These are phyloP conservation scores for Poecilia picta DNA, from an alignment of 2,797 vertebrate genomes.

Conservation along the genomic window DNA sequence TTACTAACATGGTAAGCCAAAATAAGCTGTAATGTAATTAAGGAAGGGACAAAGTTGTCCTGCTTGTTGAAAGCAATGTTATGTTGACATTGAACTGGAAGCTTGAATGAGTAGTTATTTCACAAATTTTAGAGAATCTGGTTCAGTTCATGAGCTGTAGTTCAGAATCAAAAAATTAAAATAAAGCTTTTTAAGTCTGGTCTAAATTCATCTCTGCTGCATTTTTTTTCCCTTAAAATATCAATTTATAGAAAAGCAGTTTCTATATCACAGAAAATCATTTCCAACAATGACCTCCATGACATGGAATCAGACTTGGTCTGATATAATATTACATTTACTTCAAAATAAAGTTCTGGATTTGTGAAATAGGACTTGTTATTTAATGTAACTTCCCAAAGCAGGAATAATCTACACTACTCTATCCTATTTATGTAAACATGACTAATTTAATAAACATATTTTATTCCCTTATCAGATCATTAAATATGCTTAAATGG, in stretches of 20 bases:
- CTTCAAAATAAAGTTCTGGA: neutral
- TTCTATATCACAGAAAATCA: neutral
- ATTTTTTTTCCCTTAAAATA: neutral
- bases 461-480: neutral
- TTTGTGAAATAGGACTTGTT: neutral
- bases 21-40: neutral
- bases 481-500: neutral
- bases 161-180: neutral
- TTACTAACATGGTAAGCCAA: neutral
- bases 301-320: neutral
- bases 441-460: neutral
- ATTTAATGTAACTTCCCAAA: neutral
- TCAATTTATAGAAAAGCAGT: neutral
- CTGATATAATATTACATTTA: neutral
- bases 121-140: neutral
- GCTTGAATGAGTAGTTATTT: neutral
- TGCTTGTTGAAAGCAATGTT: neutral
- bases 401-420: neutral
- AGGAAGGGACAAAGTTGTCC: neutral
- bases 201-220: neutral
- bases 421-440: neutral
- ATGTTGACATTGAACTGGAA: neutral
- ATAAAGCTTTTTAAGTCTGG: neutral
- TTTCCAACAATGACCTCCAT: neutral
- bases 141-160: neutral